phyloP scores from a whole-genome alignment of 2,113 vertebrate genomes.

The Passer domesticus region DNA sequence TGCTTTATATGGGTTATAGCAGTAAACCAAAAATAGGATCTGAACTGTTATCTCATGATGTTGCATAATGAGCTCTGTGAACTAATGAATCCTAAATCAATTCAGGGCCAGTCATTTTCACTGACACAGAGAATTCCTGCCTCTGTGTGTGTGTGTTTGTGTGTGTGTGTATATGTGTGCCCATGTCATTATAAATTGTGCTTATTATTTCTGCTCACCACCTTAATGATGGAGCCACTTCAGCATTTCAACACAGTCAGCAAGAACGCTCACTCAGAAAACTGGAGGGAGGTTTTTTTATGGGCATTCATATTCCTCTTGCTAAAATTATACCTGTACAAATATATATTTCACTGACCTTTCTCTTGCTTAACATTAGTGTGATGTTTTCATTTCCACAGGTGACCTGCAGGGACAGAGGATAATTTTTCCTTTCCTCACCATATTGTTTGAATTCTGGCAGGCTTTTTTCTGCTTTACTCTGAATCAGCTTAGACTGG shows the following conservation, averaged over 20 bases:
- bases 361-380: background rate
- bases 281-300: background rate
- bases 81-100: conserved; percentile 45
- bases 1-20: background rate
- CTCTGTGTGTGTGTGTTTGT: background rate
- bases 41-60: background rate
- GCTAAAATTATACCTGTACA: background rate
- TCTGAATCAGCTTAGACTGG: background rate
- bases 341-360: background rate
- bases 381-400: background rate
- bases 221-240: background rate
- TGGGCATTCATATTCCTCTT: background rate
- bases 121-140: background rate
- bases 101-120: background rate
- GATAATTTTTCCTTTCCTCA: background rate
- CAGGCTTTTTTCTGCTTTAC: background rate
- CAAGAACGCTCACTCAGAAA: background rate
- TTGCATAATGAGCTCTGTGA: conserved; percentile 25
- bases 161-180: background rate
- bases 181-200: background rate
- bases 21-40: background rate
- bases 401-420: background rate
- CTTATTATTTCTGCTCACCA: background rate
- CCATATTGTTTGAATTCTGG: rapidly evolving
- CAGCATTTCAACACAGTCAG: conserved; percentile 1